Conservation (phyloP, 2,113 vertebrate genomes). For the Colaptes auratus region DNA sequence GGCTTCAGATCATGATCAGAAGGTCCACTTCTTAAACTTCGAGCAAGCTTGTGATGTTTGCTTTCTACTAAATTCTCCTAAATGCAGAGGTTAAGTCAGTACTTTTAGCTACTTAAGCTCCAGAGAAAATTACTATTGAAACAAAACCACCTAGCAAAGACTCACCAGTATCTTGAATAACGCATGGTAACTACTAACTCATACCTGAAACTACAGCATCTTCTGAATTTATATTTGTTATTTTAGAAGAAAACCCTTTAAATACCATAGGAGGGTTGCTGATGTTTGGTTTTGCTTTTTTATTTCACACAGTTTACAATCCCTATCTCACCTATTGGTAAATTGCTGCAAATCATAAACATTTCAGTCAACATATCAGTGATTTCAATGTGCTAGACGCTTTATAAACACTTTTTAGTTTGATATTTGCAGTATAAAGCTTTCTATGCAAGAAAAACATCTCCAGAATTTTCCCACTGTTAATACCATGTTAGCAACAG, state of each 20-base stretch:
- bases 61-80: constrained; percentile 99
- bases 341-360: constrained; percentile 36
- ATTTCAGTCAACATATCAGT: neutral
- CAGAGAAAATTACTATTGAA: neutral
- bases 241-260: neutral
- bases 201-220: neutral
- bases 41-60: constrained; percentile 97
- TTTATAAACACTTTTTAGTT: neutral
- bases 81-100: neutral
- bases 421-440: constrained; percentile 37
- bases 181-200: neutral
- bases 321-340: neutral
- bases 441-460: constrained; percentile 48
- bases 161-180: neutral
- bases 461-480: constrained; percentile 59
- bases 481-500: constrained; percentile 66
- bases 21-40: constrained; percentile 95
- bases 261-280: neutral
- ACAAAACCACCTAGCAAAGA: neutral
- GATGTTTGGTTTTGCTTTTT: neutral
- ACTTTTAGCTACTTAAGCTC: neutral
- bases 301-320: neutral
- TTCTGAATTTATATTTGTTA: neutral
- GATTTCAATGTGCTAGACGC: constrained; percentile 1
- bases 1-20: constrained; percentile 98